Percentiles rank a stretch among this genome's conserved stretches.
Conservation (phyloP, 1,140 invertebrate genomes). For the Pantala flavescens region DNA sequence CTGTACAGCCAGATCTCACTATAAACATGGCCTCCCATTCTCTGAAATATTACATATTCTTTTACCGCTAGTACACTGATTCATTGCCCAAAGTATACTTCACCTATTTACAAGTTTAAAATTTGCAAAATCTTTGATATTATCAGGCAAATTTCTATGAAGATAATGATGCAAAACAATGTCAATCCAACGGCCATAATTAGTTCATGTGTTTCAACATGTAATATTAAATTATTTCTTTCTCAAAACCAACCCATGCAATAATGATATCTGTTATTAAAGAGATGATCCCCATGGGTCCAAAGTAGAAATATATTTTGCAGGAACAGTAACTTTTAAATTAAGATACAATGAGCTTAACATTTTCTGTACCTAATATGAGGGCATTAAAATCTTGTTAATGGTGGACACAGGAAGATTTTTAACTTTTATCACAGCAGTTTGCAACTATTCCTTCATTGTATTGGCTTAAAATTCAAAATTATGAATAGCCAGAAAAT, state of each 20-base stretch:
- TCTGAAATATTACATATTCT: background rate
- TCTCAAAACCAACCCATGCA: background rate
- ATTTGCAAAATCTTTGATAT: background rate
- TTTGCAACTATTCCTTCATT: background rate
- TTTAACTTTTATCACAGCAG: constrained; percentile 6
- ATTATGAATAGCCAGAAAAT: constrained; percentile 2
- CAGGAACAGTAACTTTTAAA: constrained; percentile 2
- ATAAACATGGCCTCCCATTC: constrained; percentile 5
- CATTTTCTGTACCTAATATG: background rate
- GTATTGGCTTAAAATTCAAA: background rate
- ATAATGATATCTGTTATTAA: constrained; percentile 5
- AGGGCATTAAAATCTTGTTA: background rate
- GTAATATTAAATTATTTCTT: constrained; percentile 9
- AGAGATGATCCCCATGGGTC: background rate
- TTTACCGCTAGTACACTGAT: background rate
- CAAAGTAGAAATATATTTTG: background rate
- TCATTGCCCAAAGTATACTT: constrained; percentile 7
- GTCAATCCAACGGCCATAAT: background rate
- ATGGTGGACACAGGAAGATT: background rate
- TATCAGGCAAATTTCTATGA: background rate
- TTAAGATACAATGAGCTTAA: background rate
- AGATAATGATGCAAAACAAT: constrained; percentile 7
- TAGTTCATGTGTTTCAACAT: constrained; percentile 10
- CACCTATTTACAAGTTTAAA: background rate
- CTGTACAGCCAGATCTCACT: constrained; percentile 8